Evolutionary conservation across 2,888 invertebrate genomes (phyloP).

Genomic region (Pharmacophagus antenor): DNA sequence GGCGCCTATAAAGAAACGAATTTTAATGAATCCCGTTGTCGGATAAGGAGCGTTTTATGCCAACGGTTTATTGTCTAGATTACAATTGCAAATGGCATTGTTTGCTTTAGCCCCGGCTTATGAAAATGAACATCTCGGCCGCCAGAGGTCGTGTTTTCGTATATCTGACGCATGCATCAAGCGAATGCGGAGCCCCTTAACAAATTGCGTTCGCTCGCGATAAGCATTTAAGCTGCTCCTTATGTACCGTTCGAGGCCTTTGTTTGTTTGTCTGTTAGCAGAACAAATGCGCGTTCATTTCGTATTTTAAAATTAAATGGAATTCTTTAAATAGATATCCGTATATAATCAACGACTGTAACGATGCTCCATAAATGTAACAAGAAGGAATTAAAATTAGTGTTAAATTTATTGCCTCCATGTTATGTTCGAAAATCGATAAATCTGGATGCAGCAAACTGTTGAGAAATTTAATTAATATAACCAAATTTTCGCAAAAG

Average conservation of each 20-base stretch:
- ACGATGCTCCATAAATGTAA: too few species aligned
- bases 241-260: conserved; percentile 28
- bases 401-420: too few species aligned
- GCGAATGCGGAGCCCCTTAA: conserved; percentile 32
- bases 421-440: too few species aligned
- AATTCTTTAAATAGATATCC: background rate
- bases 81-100: conserved; percentile 58
- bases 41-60: conserved; percentile 23
- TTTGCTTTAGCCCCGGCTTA: conserved; percentile 46
- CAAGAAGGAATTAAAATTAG: too few species aligned
- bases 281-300: background rate
- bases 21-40: conserved; percentile 21
- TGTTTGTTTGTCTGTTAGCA: conserved; percentile 22
- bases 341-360: too few species aligned
- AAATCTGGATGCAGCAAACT: too few species aligned
- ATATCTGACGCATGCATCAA: conserved; percentile 40
- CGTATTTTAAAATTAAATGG: background rate
- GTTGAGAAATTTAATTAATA: too few species aligned
- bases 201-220: conserved; percentile 27
- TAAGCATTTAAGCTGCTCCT: conserved; percentile 30
- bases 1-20: conserved; percentile 22
- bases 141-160: conserved; percentile 40
- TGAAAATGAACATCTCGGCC: conserved; percentile 45
- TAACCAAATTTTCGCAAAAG: too few species aligned
- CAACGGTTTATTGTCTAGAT: conserved; percentile 37